Conservation (phyloP, 1,140 invertebrate genomes). For the Ostrea denselamellosa region DNA sequence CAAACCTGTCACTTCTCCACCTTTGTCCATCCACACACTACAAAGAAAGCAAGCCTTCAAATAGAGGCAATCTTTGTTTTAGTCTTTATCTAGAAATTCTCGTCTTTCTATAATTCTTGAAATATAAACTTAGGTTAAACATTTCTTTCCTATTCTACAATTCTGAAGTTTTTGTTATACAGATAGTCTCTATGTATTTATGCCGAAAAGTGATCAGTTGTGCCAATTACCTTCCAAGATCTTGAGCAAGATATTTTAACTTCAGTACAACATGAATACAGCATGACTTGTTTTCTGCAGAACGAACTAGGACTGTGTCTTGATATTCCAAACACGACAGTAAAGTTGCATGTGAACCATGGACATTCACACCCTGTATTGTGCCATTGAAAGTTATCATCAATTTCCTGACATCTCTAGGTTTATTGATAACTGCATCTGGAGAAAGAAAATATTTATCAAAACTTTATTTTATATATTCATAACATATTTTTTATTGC, state of each 20-base stretch:
- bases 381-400: not conserved
- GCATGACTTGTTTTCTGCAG: not conserved
- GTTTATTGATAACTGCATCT: not conserved
- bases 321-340: not conserved
- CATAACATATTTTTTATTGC: too few species aligned
- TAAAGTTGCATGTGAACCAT: not conserved
- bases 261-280: not conserved
- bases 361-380: not conserved
- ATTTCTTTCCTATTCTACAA: not conserved
- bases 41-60: not conserved
- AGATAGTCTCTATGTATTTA: too few species aligned
- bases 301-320: not conserved
- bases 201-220: not conserved
- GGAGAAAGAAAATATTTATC: not conserved
- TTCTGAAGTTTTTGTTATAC: too few species aligned
- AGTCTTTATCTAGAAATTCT: not conserved
- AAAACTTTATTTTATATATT: too few species aligned
- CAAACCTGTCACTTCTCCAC: not conserved
- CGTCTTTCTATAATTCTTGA: not conserved
- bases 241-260: not conserved
- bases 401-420: not conserved
- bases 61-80: not conserved
- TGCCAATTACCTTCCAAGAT: slow-evolving; percentile 6
- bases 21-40: not conserved
- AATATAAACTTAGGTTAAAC: not conserved